Conservation (phyloP, 2,888 invertebrate genomes). For the Lathronympha strigana region DNA sequence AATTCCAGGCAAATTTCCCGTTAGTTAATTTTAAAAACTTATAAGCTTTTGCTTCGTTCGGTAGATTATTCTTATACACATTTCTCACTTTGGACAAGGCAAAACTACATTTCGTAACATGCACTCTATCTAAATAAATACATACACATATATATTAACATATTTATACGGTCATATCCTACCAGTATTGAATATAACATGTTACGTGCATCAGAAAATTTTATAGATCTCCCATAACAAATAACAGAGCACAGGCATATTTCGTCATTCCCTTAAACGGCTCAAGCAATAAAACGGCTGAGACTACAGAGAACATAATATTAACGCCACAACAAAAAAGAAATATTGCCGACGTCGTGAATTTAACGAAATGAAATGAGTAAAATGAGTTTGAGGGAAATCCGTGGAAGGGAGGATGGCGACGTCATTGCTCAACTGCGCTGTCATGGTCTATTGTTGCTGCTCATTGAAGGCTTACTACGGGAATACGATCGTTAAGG, state of each 20-base stretch:
- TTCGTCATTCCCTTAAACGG: slow-evolving; percentile 22
- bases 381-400: slow-evolving; percentile 37
- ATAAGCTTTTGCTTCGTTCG: too few species aligned
- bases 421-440: slow-evolving; percentile 29
- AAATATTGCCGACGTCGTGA: slow-evolving; percentile 37
- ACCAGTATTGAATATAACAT: not conserved
- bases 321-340: slow-evolving; percentile 36
- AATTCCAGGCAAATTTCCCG: too few species aligned
- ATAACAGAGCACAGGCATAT: slow-evolving; percentile 17
- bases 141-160: not conserved
- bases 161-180: not conserved
- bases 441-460: slow-evolving; percentile 29
- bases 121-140: too few species aligned
- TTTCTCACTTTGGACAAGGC: too few species aligned
- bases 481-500: slow-evolving; percentile 28
- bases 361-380: slow-evolving; percentile 37
- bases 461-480: slow-evolving; percentile 28
- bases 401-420: slow-evolving; percentile 31
- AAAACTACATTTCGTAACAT: too few species aligned
- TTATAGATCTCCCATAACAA: not conserved
- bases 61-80: too few species aligned
- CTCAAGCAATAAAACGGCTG: slow-evolving; percentile 22
- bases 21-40: too few species aligned
- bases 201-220: not conserved
- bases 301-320: slow-evolving; percentile 31